These are phyloP conservation scores for Bimastos eiseni DNA, from an alignment of 2,888 invertebrate genomes.

Conservation along the genomic window DNA sequence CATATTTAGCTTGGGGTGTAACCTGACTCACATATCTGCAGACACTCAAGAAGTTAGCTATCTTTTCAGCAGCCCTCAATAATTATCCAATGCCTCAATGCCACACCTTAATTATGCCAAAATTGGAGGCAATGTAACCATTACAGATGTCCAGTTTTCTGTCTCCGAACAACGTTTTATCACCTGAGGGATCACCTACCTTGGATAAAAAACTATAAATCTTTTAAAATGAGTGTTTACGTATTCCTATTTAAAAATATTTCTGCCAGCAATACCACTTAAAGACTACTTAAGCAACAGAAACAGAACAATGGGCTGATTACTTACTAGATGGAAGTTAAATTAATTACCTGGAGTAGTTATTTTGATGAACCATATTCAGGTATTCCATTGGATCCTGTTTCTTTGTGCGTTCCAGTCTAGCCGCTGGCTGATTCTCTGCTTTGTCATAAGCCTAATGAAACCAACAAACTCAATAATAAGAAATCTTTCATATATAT, in stretches of 20 bases:
- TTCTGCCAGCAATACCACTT: not conserved
- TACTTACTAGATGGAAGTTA: not conserved
- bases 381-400: slow-evolving; percentile 57
- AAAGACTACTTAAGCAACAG: not conserved
- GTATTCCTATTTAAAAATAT: not conserved
- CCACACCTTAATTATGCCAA: too few species aligned
- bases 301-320: not conserved
- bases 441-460: slow-evolving; percentile 57
- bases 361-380: slow-evolving; percentile 58
- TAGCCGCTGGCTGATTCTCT: slow-evolving; percentile 50
- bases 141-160: too few species aligned
- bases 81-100: too few species aligned
- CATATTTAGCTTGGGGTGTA: too few species aligned
- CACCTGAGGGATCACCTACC: too few species aligned
- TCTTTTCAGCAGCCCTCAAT: too few species aligned
- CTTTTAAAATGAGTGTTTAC: too few species aligned
- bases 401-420: slow-evolving; percentile 51
- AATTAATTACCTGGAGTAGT: slow-evolving; percentile 52
- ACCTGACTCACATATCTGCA: too few species aligned
- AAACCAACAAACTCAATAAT: not conserved
- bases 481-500: not conserved
- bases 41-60: too few species aligned
- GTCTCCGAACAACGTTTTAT: too few species aligned
- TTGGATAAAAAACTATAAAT: too few species aligned
- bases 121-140: too few species aligned